Percentiles rank a stretch among this genome's conserved stretches.
phyloP scores from a whole-genome alignment of 2,888 invertebrate species.

The Spilosoma lubricipeda region DNA sequence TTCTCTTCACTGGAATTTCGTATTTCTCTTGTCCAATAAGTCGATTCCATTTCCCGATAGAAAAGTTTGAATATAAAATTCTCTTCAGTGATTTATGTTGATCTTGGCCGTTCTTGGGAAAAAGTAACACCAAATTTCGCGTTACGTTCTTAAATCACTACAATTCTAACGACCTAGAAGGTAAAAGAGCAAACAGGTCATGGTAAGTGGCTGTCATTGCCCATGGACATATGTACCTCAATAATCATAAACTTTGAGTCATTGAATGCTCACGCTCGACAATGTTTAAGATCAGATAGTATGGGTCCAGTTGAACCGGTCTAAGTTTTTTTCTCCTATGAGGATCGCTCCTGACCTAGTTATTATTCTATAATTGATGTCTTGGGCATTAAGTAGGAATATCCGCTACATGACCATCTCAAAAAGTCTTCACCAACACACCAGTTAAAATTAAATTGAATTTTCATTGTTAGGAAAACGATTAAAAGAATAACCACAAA shows the following conservation, averaged over 20 bases:
- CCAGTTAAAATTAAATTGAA: not conserved
- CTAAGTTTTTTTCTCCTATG: not conserved
- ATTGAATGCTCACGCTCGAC: not conserved
- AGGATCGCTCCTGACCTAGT: not conserved
- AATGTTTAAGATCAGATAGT: too few species aligned
- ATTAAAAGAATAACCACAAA: not conserved
- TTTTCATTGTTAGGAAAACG: not conserved
- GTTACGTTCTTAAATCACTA: not conserved
- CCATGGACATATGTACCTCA: not conserved
- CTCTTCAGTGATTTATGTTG: conserved; percentile 21
- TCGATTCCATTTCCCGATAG: conserved; percentile 29
- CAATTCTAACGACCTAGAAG: too few species aligned
- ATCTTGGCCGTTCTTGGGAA: conserved; percentile 6
- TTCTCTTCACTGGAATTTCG: conserved; percentile 56
- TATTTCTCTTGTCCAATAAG: conserved; percentile 56
- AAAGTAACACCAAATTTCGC: not conserved
- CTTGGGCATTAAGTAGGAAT: not conserved
- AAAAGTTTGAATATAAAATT: conserved; percentile 30
- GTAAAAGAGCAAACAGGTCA: too few species aligned
- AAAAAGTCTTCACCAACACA: not conserved
- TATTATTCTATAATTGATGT: not conserved
- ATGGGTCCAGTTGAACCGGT: too few species aligned
- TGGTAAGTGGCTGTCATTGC: not conserved
- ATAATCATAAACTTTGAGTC: not conserved
- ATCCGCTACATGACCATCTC: not conserved